A percentile compares a stretch with the other conserved stretches of the same genome.
These are phyloP conservation scores for Mugil cephalus DNA, from an alignment of 2,113 vertebrate species.

Conservation along the genomic window DNA sequence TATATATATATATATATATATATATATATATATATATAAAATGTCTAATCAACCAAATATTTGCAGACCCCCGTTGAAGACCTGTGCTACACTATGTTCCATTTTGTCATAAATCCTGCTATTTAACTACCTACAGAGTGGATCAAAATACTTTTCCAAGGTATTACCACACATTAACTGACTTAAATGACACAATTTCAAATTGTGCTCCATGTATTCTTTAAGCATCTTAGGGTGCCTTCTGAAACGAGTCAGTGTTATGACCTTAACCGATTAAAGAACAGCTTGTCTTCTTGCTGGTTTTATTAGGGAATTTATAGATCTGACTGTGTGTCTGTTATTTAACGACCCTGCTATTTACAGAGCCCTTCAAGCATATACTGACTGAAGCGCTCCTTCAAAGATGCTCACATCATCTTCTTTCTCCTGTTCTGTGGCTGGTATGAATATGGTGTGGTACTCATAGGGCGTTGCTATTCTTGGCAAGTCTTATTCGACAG, in stretches of 20 bases:
- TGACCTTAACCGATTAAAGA: background rate
- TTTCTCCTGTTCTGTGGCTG: constrained; percentile 2
- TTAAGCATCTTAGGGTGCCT: background rate
- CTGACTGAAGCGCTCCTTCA: constrained; percentile 16
- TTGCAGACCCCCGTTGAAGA: no score
- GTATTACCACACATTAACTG: no score
- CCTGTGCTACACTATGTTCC: no score
- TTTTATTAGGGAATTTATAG: constrained; percentile 21
- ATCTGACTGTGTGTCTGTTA: constrained; percentile 1
- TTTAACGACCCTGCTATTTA: constrained; percentile 14
- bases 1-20: no score
- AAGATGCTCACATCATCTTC: constrained; percentile 7
- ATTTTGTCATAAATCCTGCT: no score
- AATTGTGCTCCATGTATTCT: background rate
- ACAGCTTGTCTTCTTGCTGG: background rate
- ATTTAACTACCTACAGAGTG: no score
- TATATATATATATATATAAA: no score
- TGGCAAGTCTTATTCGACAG: constrained; percentile 11
- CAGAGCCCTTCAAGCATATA: constrained; percentile 3
- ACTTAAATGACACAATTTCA: no score
- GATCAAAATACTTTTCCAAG: no score
- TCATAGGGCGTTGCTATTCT: constrained; percentile 19
- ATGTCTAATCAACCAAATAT: no score
- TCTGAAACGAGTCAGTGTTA: background rate
- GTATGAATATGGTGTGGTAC: background rate